Conservation (phyloP, 2,888 invertebrate species). For the Eilema depressum region DNA sequence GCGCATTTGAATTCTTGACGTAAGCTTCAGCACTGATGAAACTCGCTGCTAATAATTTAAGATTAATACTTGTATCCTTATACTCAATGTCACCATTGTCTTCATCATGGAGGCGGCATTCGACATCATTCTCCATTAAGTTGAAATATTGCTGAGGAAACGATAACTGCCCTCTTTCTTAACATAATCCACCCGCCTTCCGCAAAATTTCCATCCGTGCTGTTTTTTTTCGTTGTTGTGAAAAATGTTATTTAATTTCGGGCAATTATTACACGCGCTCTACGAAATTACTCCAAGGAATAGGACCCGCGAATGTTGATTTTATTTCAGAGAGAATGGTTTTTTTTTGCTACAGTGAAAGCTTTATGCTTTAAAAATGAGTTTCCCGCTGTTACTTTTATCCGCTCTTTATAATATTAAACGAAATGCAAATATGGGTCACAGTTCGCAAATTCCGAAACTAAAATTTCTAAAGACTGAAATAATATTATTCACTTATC, state of each 20-base stretch:
- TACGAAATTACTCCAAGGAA: slow-evolving; percentile 85
- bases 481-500: not conserved
- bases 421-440: slow-evolving; percentile 61
- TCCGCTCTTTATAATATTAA: slow-evolving; percentile 70
- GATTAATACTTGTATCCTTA: slow-evolving; percentile 32
- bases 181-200: slow-evolving; percentile 72
- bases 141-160: slow-evolving; percentile 69
- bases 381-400: slow-evolving; percentile 75
- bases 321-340: slow-evolving; percentile 72
- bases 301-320: slow-evolving; percentile 75
- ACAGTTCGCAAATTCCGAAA: slow-evolving; percentile 35
- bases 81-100: slow-evolving; percentile 54
- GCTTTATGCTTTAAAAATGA: slow-evolving; percentile 75
- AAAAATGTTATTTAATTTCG: slow-evolving; percentile 85
- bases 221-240: slow-evolving; percentile 81
- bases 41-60: slow-evolving; percentile 29
- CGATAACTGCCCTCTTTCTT: slow-evolving; percentile 72
- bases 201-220: slow-evolving; percentile 74
- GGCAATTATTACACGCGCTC: slow-evolving; percentile 85
- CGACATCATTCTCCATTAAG: slow-evolving; percentile 74
- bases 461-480: slow-evolving; percentile 37
- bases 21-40: slow-evolving; percentile 21
- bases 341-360: slow-evolving; percentile 73
- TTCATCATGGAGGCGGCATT: slow-evolving; percentile 58
- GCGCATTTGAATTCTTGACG: slow-evolving; percentile 1